Base-by-base conservation (phyloP, 2,797 vertebrate genomes). In the Phalloptychus januarius region DNA sequence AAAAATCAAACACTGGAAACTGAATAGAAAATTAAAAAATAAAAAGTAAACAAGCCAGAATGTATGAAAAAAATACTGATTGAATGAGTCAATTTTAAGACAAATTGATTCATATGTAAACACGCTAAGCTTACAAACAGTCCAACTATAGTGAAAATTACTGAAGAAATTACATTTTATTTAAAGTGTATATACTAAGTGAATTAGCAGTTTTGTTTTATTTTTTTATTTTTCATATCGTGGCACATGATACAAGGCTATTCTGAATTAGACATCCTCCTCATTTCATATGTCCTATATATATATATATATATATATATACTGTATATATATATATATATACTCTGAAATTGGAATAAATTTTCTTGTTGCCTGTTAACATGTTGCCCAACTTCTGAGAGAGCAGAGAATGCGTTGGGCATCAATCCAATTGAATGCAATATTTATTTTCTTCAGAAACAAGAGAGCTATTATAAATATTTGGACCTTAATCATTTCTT, bases 21-120 rank as follows among this genome's bases (percentile, higher is more conserved):
- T 65, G 52, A 81, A 69, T 58, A 44, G 74, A 61, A 63, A 80
- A 85, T 46, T 65, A 67, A 28, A 58, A 31, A 16, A 74, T 85
- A 58, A 31, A 16, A 74, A 85, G 52, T 45, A 85, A 25, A 75
- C 65, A 77, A 73, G 76, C 8, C 8, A 54, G 76, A 15, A 61
- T 33, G 13, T 13, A 25, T 75, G 74, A 58, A 48, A 83, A 73
- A 65, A 75, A 58, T 12, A 58, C 13, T 77, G 70, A 79, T 45
- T 78, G 15, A 71, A 42, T 15, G 48, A 40, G 44, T n/a, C 28
- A 44, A 46, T 70, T 58, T 42, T 25, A 7, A 78, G 16, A 56
- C 12, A 50, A 16, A 61, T 52, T 13, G n/a, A 13, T 45, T 71
- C 33, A 70, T 18, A n/a, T 28, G 28, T 56, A 78, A 58, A 61